Evolutionary conservation across 1,140 invertebrate species (phyloP), one percentile per base, ranked within the genome.

Genomic region (Leguminivora glycinivorella): DNA sequence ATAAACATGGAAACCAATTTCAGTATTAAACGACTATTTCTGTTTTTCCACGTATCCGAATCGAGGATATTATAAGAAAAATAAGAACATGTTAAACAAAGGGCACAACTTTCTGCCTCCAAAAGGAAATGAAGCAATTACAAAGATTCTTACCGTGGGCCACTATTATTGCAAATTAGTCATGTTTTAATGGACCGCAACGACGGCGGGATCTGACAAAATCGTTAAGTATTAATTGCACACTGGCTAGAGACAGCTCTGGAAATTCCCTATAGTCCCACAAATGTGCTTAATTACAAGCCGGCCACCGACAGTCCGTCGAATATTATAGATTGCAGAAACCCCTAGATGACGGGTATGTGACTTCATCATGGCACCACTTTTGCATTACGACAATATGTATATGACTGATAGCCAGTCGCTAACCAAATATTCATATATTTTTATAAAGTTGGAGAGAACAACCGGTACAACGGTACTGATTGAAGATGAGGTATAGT

Each of bases 191-290:
- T 52, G 47, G 47, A 52, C 9, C 52, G 17, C 67, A 24, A 24
- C 68, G 60, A 26, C 47, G 19, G 56, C 68, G 68, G 67, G 68
- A 72, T 72, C 69, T 68, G 67, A 60, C 71, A 72, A 56, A 72
- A 72, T 72, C 71, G 56, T 72, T 72, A 69, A 72, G 31, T 24
- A 52, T 34, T 67, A 72, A 69, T 69, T 43, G n/a, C 52, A 52
- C 43, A 17, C 43, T 47, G 19, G 47, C 47, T 17, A 52, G 6
- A n/a, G 47, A 52, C 47, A 22, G 22, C 47, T 9, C 47, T 52
- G 47, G 19, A 52, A 52, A 52, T 52, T 43, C 47, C 47, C 19
- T 52, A 22, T 22, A 52, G 47, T 52, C 19, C 19, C 9, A 22
- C 47, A 19, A 22, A 52, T 52, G 19, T 52, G 7, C 47, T 22